Conservation (phyloP, 1,140 invertebrate genomes). For the Danaus melanippus region DNA sequence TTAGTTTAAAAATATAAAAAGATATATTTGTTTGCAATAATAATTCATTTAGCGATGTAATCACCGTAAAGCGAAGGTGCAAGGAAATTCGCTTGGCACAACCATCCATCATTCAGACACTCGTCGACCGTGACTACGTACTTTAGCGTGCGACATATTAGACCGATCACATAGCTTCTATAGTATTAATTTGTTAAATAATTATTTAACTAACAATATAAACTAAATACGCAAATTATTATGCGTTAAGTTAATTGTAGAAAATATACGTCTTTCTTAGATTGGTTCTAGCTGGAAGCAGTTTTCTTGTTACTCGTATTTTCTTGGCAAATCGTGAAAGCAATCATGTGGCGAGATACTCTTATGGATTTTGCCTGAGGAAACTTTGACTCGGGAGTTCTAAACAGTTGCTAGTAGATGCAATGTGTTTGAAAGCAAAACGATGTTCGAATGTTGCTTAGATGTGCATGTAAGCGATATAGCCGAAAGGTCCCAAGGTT, state of each 20-base stretch:
- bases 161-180: slow-evolving; percentile 9
- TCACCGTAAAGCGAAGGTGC: slow-evolving; percentile 3
- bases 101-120: slow-evolving; percentile 45
- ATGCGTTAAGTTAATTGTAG: too few relatives aligned
- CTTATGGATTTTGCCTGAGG: slow-evolving; percentile 63
- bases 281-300: slow-evolving; percentile 39
- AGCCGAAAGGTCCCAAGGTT: slow-evolving; percentile 26
- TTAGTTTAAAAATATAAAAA: background rate
- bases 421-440: slow-evolving; percentile 64
- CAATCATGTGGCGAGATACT: slow-evolving; percentile 68
- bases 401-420: slow-evolving; percentile 31
- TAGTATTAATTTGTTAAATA: too few relatives aligned
- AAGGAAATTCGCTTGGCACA: slow-evolving; percentile 27
- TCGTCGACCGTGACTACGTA: slow-evolving; percentile 27
- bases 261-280: too few relatives aligned
- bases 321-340: slow-evolving; percentile 66
- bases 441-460: slow-evolving; percentile 53
- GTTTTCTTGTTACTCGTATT: slow-evolving; percentile 59
- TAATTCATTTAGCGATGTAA: too few relatives aligned
- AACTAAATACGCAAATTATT: too few relatives aligned
- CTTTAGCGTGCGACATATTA: slow-evolving; percentile 19
- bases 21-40: slow-evolving; percentile 3
- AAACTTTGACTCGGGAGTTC: slow-evolving; percentile 61
- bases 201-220: too few relatives aligned
- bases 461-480: slow-evolving; percentile 44